Conservation (phyloP, 2,113 vertebrate species). For the Jacana jacana region DNA sequence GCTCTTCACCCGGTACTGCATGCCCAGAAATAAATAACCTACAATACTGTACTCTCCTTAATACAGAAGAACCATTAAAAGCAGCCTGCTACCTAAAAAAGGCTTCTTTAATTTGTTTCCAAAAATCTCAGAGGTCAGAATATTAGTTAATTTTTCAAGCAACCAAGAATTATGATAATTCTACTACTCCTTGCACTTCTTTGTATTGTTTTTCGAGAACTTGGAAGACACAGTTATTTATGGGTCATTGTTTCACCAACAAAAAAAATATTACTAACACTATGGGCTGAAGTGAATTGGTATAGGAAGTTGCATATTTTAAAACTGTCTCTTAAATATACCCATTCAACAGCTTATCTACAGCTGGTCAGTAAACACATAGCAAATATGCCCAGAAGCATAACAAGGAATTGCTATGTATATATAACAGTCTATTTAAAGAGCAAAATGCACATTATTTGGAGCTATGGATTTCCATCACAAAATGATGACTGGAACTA, state of each 20-base stretch:
- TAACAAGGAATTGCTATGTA: conserved; percentile 49
- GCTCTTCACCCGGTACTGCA: conserved; percentile 59
- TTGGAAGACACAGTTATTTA: not conserved
- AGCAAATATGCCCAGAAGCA: conserved; percentile 43
- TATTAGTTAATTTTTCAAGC: conserved; percentile 57
- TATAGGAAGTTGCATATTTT: conserved; percentile 7
- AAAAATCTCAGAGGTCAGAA: conserved; percentile 55
- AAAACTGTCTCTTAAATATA: not conserved
- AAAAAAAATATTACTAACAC: not conserved
- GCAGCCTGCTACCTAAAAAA: conserved; percentile 38
- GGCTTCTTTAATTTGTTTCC: conserved; percentile 30
- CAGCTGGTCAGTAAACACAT: not conserved
- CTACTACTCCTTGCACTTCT: not conserved
- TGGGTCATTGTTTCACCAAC: not conserved
- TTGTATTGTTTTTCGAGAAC: not conserved
- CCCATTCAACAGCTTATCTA: not conserved
- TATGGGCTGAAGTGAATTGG: not conserved
- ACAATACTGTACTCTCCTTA: conserved; percentile 70
- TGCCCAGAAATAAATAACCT: conserved; percentile 71
- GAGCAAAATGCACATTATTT: conserved; percentile 43
- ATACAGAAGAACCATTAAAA: conserved; percentile 71
- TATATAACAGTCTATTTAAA: conserved; percentile 20
- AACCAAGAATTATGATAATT: not conserved
- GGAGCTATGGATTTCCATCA: not conserved
- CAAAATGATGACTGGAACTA: not conserved